Conservation (phyloP, 2,797 vertebrate genomes). For the Taenioides sp. region DNA sequence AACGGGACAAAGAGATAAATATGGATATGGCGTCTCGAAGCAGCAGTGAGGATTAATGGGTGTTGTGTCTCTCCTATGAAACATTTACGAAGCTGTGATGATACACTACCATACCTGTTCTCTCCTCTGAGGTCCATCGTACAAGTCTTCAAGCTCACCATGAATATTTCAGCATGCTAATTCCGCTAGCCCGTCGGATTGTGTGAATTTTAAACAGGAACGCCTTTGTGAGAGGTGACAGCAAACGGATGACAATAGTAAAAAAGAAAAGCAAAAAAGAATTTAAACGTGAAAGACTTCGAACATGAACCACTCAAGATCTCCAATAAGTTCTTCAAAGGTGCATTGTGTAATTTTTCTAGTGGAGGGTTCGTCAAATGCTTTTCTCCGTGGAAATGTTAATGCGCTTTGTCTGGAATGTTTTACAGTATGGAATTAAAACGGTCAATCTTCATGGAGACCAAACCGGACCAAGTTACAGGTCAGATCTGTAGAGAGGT, state of each 20-base stretch:
- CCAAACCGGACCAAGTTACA: too few relatives aligned
- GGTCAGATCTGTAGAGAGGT: too few relatives aligned
- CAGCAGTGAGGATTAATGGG: slow-evolving; percentile 14
- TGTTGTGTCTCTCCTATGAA: slow-evolving; percentile 43
- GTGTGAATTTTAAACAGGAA: slow-evolving; percentile 61
- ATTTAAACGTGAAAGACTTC: neutral
- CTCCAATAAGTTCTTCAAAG: slow-evolving; percentile 11
- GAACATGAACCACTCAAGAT: slow-evolving; percentile 10
- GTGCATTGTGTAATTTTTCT: too few relatives aligned
- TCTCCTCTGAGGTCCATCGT: slow-evolving; percentile 45
- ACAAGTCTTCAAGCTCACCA: slow-evolving; percentile 46
- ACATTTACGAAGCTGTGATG: slow-evolving; percentile 49
- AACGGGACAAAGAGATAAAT: slow-evolving; percentile 16
- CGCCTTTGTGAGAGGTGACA: slow-evolving; percentile 50
- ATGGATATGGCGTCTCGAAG: neutral
- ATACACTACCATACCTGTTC: slow-evolving; percentile 52
- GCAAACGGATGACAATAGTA: slow-evolving; percentile 36
- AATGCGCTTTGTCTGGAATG: too few relatives aligned
- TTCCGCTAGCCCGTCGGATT: slow-evolving; percentile 55
- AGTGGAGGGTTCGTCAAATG: too few relatives aligned
- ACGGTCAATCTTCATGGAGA: too few relatives aligned
- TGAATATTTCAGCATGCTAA: slow-evolving; percentile 75
- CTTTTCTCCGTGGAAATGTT: too few relatives aligned
- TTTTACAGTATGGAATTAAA: too few relatives aligned
- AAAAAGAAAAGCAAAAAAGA: slow-evolving; percentile 22